Evolutionary conservation across 2,113 vertebrate species (phyloP), one percentile per base, ranked within the genome.

Genomic region (Pangasianodon hypophthalmus): DNA sequence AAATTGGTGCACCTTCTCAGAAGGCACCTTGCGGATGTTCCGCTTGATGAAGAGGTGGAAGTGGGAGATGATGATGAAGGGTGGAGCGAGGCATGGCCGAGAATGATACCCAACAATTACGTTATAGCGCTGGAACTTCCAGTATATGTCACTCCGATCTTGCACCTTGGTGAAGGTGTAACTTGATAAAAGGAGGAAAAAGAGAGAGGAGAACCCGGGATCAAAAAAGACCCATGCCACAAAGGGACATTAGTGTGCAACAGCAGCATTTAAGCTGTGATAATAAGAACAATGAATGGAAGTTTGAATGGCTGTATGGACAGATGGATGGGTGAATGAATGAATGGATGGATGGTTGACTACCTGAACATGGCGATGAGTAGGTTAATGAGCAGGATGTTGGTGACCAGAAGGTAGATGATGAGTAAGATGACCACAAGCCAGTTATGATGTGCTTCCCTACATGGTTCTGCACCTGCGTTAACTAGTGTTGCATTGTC

Each of bases 321-420:
- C 8, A 11, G 37, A 19, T 54, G n/a, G 50, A 95, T n/a, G 44
- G n/a, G 29, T 26, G 44, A 3, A 41, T 9, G 69, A 64, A 18
- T 7, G 6, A 62, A 83, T 85, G 56, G 18, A 44, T 9, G 82
- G 32, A 48, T 18, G 50, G 32, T 56, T 56, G 19, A 86, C 58
- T 92, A 98, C 97, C 98, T 98, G 92, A 98, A 98, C 97, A 98
- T 98, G 87, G 97, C 98, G 0, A 98, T 98, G 87, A 98, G 97
- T 52, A 98, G 94, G 88, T 98, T 98, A 92, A 98, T 95, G 85
- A 98, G 96, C 44, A 98, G 94, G 88, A 98, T 97, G 93, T 98
- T 98, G 94, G 97, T 97, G 86, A 97, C 97, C 6, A 98, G 94
- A 73, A 98, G 95, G 91, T 97, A 98, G 88, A 98, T 1, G 5